Conservation (phyloP, 1,140 invertebrate species). For the Drosophila novamexicana region DNA sequence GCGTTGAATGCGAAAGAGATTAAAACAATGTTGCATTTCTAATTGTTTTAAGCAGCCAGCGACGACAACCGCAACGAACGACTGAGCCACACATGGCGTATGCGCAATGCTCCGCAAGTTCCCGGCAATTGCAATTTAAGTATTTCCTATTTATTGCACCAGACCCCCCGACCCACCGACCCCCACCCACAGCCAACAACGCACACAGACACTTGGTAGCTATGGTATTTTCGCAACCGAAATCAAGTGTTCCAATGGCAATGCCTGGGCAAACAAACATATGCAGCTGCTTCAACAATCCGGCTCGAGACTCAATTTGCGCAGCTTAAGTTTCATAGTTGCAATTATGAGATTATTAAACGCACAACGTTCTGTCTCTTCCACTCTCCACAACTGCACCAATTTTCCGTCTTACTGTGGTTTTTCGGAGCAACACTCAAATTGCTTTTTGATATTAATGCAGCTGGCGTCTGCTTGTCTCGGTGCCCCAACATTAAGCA, state of each 20-base stretch:
- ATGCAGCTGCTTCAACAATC: conserved; percentile 27
- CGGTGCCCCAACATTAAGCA: conserved; percentile 15
- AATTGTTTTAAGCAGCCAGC: conserved; percentile 79
- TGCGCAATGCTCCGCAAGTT: conserved; percentile 2
- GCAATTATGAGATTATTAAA: conserved; percentile 71
- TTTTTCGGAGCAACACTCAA: conserved; percentile 19
- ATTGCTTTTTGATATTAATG: conserved; percentile 42
- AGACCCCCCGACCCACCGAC: not conserved
- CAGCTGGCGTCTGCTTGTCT: not conserved
- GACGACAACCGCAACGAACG: conserved; percentile 16
- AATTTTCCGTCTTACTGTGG: not conserved
- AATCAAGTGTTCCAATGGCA: not conserved
- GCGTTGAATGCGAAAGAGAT: conserved; percentile 82
- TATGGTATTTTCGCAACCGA: not conserved
- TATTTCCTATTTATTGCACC: conserved; percentile 74
- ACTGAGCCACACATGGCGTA: conserved; percentile 23
- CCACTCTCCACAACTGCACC: not conserved
- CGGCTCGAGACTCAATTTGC: conserved; percentile 51
- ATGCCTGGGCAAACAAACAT: conserved; percentile 11
- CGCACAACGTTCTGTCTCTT: not conserved
- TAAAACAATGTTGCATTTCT: conserved; percentile 83
- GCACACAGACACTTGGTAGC: not conserved
- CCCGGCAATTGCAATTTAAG: conserved; percentile 67
- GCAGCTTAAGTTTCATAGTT: conserved; percentile 56
- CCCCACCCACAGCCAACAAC: not conserved